Percentiles rank a stretch among this genome's conserved stretches.
phyloP scores from a whole-genome alignment of 1,140 invertebrate species.

The Musca vetustissima region DNA sequence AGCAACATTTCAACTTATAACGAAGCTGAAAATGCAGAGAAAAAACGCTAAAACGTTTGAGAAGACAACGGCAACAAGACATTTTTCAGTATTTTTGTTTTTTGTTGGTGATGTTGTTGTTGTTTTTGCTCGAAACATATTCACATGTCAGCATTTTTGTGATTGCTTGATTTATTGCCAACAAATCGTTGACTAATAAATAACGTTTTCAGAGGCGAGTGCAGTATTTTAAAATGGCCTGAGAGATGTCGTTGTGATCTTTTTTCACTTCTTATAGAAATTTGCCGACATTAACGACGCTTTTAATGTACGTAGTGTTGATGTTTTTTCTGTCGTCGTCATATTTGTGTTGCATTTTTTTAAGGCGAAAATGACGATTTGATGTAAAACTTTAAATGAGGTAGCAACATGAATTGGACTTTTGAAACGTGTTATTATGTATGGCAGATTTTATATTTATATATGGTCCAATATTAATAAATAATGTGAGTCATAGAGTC shows the following conservation, averaged over 20 bases:
- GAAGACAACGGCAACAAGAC: neutral
- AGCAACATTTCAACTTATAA: neutral
- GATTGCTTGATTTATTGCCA: slow-evolving; percentile 55
- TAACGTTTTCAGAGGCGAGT: slow-evolving; percentile 36
- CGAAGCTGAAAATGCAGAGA: neutral
- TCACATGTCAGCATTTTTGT: slow-evolving; percentile 53
- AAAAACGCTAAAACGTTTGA: neutral
- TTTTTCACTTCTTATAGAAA: slow-evolving; percentile 21
- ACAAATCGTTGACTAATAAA: slow-evolving; percentile 55
- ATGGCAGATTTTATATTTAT: no score
- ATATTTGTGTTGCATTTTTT: slow-evolving; percentile 25
- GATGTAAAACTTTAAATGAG: slow-evolving; percentile 17
- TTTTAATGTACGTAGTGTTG: slow-evolving; percentile 25
- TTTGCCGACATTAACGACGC: slow-evolving; percentile 3
- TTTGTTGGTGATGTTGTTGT: slow-evolving; percentile 26
- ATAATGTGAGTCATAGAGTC: no score
- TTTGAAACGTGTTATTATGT: no score
- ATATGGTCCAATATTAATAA: no score
- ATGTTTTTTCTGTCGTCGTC: slow-evolving; percentile 9
- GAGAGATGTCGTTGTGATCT: slow-evolving; percentile 36
- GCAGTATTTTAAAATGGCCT: slow-evolving; percentile 19
- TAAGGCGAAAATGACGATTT: slow-evolving; percentile 1
- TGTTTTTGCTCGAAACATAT: slow-evolving; percentile 12
- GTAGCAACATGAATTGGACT: no score
- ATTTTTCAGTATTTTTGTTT: slow-evolving; percentile 24